Evolutionary conservation across 2,113 vertebrate genomes (phyloP), one percentile per base, ranked within the genome.

Genomic region (Hystrix cristata): DNA sequence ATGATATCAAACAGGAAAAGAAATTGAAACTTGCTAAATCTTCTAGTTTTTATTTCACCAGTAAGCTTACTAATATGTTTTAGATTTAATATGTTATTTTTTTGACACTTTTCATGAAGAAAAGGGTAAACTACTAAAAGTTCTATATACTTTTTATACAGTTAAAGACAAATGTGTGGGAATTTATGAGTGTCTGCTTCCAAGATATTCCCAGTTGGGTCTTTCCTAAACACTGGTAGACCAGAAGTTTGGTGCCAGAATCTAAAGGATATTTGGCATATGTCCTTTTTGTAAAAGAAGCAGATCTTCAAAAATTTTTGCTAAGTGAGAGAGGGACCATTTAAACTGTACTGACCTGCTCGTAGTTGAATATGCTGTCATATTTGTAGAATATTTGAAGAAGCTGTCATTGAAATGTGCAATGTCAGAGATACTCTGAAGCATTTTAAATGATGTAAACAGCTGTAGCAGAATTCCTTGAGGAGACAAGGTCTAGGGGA

Each of bases 361-460:
- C 25, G 3, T 71, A 85, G 57, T 76, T 92, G 2, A 78, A 51
- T 78, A 53, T 53, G 74, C 7, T 31, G 74, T 29, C 74, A 78
- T 29, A 51, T 31, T 31, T 79, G 74, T 43, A 74, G 60, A 95
- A 0, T 31, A 53, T 31, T 46, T 78, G 27, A 78, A 71, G 59
- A 95, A 87, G 48, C 78, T 92, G 74, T 94, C 46, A 74, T 14
- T 78, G 53, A 78, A 93, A 91, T 71, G 65, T 84, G 4, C 6
- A 74, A 65, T 72, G 94, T 87, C 57, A 85, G 90, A 97, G 87
- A 78, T 57, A 85, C 25, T 90, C 48, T 10, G 90, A 93, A 67
- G 38, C 14, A 90, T 88, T 96, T 79, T 55, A 93, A 89, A 94
- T 94, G 59, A 85, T 74, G 51, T 38, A 81, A 90, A 53, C 53